These are phyloP conservation scores for Hofmannophila pseudospretella DNA, from an alignment of 2,888 invertebrate genomes.

Conservation along the genomic window DNA sequence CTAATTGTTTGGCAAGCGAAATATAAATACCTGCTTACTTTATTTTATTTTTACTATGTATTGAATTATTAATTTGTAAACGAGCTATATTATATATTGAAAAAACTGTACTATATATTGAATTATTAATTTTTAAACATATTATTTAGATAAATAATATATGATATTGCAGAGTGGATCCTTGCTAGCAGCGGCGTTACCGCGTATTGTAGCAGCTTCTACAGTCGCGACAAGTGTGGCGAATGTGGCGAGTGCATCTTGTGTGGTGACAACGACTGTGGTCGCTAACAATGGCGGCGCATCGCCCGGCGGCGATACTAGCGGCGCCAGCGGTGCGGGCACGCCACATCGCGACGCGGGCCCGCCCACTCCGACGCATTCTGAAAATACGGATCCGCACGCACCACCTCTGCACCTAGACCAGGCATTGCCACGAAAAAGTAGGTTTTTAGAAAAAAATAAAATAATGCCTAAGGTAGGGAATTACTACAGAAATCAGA, in stretches of 20 bases:
- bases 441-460: too few species aligned
- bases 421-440: conserved; percentile 74
- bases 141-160: too few species aligned
- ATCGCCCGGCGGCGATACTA: conserved; percentile 29
- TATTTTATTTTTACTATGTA: too few species aligned
- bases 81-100: too few species aligned
- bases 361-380: conserved; percentile 72
- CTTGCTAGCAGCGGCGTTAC: conserved; percentile 81
- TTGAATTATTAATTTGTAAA: too few species aligned
- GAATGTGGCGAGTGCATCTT: conserved; percentile 26
- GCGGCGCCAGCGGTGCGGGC: conserved; percentile 44
- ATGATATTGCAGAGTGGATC: conserved; percentile 77
- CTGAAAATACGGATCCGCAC: conserved; percentile 65
- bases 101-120: too few species aligned
- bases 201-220: conserved; percentile 71
- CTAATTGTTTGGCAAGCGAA: too few species aligned
- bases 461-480: too few species aligned
- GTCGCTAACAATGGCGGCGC: conserved; percentile 33
- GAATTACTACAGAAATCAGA: too few species aligned
- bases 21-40: too few species aligned
- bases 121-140: too few species aligned
- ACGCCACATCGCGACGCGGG: conserved; percentile 65
- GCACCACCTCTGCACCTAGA: conserved; percentile 72
- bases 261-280: conserved; percentile 22
- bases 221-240: conserved; percentile 35